A percentile compares a stretch with the other conserved stretches of the same genome.
These are phyloP conservation scores for Nesometra sesokonis DNA, from an alignment of 35 echinoderm and acorn worm genomes.

Conservation along the genomic window DNA sequence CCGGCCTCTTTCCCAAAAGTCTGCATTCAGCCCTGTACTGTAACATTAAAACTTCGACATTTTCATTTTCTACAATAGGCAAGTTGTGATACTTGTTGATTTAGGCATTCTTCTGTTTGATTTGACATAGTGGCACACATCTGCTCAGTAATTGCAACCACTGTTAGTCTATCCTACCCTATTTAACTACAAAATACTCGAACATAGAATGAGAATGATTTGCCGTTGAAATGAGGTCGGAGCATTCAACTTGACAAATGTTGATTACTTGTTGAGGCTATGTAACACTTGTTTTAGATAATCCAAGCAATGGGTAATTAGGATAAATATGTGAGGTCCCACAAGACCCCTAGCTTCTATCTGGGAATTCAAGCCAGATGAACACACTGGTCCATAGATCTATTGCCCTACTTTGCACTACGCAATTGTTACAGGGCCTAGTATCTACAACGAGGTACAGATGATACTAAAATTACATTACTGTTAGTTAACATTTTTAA, in stretches of 20 bases:
- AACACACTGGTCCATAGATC: background rate
- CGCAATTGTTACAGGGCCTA: background rate
- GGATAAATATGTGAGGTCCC: background rate
- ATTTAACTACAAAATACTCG: no score
- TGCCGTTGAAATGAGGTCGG: background rate
- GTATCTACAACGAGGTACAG: background rate
- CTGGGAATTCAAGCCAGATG: background rate
- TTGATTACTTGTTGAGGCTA: background rate
- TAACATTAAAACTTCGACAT: no score
- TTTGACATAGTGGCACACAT: no score
- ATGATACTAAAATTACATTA: background rate
- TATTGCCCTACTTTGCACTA: background rate
- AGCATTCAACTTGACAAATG: background rate
- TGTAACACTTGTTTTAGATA: background rate
- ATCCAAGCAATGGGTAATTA: background rate
- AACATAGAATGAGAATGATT: background rate
- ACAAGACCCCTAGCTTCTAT: background rate
- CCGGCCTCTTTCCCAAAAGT: no score
- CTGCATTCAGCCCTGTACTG: no score
- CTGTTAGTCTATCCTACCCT: no score
- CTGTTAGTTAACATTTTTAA: background rate
- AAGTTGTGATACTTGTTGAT: no score
- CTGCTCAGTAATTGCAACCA: no score
- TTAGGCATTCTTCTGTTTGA: no score
- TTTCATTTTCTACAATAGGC: no score